phyloP scores from a whole-genome alignment of 2,113 vertebrate genomes.

The Hippolais icterina region DNA sequence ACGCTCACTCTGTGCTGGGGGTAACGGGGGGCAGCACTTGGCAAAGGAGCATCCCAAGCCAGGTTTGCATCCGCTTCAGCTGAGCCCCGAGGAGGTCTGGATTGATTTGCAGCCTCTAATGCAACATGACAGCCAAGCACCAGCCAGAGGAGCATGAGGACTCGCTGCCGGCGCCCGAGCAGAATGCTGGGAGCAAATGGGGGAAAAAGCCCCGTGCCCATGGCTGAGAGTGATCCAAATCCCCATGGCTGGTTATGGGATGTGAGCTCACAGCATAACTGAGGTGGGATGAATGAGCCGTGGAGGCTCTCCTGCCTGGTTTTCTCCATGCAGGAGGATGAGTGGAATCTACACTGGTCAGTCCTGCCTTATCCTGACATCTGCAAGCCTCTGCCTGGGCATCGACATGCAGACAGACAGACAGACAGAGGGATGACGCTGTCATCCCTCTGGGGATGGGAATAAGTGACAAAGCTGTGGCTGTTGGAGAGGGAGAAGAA shows the following conservation, averaged over 20 bases:
- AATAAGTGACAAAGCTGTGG: background rate
- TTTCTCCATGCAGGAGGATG: background rate
- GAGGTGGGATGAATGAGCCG: background rate
- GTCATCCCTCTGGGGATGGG: background rate
- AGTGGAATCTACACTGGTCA: accelerated
- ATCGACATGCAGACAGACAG: background rate
- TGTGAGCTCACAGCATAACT: background rate
- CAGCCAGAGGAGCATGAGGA: background rate
- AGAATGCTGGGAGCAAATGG: background rate
- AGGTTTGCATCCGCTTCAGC: background rate
- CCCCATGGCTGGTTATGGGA: accelerated
- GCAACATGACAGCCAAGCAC: background rate
- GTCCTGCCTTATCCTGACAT: background rate
- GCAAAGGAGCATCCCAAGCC: background rate
- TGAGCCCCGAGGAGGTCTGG: background rate
- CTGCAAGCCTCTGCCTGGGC: background rate
- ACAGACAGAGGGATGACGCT: background rate
- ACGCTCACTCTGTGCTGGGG: accelerated
- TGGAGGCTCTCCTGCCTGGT: background rate
- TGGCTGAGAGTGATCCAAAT: background rate
- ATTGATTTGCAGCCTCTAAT: background rate
- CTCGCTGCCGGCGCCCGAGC: background rate
- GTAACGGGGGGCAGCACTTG: background rate
- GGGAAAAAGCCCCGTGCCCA: background rate
- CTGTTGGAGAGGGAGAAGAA: background rate